Evolutionary conservation across 2,113 vertebrate genomes (phyloP).

Genomic region (Malurus melanocephalus): DNA sequence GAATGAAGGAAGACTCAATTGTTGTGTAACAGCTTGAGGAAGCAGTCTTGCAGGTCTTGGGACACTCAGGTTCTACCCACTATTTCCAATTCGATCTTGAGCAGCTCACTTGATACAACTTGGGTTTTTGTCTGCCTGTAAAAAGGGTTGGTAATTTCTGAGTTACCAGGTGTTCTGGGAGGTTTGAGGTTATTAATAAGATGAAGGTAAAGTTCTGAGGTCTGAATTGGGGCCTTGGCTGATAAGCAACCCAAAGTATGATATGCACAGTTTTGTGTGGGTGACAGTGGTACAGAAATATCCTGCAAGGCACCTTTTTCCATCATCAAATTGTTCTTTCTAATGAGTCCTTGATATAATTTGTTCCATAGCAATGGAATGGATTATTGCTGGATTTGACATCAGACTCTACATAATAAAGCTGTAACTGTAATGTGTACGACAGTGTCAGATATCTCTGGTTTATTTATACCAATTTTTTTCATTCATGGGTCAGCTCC

Average conservation of each 20-base stretch:
- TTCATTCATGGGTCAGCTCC: not conserved
- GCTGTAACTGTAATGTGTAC: not conserved
- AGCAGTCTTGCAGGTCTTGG: not conserved
- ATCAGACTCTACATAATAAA: not conserved
- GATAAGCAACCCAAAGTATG: not conserved
- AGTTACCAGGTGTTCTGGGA: not conserved
- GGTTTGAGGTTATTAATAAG: not conserved
- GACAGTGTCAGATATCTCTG: not conserved
- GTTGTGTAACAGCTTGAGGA: not conserved
- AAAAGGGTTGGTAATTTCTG: not conserved
- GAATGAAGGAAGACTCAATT: not conserved
- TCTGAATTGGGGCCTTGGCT: not conserved
- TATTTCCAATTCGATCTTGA: not conserved
- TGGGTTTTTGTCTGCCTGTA: not conserved
- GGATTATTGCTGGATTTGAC: conserved; percentile 24
- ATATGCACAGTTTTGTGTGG: not conserved
- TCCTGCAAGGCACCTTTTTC: not conserved
- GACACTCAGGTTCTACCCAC: not conserved
- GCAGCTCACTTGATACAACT: not conserved
- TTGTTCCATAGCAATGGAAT: not conserved
- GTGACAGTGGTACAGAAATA: not conserved
- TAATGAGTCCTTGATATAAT: not conserved
- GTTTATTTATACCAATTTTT: conserved; percentile 14
- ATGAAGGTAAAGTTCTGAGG: not conserved
- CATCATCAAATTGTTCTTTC: not conserved